These are phyloP conservation scores for Parnassius apollo DNA, from an alignment of 2,888 invertebrate genomes.

Conservation along the genomic window DNA sequence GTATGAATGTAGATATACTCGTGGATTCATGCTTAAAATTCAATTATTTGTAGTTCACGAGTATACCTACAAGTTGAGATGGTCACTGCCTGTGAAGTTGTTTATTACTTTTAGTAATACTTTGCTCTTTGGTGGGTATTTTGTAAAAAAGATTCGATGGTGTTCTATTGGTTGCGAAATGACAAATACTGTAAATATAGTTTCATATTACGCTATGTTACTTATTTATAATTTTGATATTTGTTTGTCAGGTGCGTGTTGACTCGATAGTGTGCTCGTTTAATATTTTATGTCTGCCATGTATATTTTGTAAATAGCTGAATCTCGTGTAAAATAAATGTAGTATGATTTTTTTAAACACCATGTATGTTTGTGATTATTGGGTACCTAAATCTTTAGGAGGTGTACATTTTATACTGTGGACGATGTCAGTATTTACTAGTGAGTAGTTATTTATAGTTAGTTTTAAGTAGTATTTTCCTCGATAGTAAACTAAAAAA, in stretches of 20 bases:
- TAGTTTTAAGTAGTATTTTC: slow-evolving; percentile 25
- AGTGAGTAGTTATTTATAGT: slow-evolving; percentile 59
- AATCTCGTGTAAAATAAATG: slow-evolving; percentile 38
- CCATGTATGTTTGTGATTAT: slow-evolving; percentile 60
- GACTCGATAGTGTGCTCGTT: slow-evolving; percentile 39
- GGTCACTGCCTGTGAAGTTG: slow-evolving; percentile 58
- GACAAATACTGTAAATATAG: slow-evolving; percentile 71
- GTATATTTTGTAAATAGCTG: slow-evolving; percentile 64
- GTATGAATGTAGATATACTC: too few relatives aligned
- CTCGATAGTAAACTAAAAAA: not conserved
- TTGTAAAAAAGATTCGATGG: slow-evolving; percentile 43
- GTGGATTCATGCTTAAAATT: too few relatives aligned
- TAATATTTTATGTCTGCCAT: slow-evolving; percentile 40
- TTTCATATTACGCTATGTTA: slow-evolving; percentile 42
- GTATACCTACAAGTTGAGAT: slow-evolving; percentile 6
- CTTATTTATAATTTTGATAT: slow-evolving; percentile 58
- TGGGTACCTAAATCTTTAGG: slow-evolving; percentile 40
- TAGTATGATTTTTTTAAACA: slow-evolving; percentile 45
- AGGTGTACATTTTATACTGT: slow-evolving; percentile 62
- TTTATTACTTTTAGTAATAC: slow-evolving; percentile 40
- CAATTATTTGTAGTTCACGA: not conserved
- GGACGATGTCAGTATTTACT: slow-evolving; percentile 67
- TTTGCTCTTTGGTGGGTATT: slow-evolving; percentile 46
- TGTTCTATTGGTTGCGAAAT: slow-evolving; percentile 42
- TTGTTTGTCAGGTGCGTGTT: slow-evolving; percentile 48